Base-by-base conservation (phyloP, 2,888 invertebrate species). In the Rhamphomyia laevipes region DNA sequence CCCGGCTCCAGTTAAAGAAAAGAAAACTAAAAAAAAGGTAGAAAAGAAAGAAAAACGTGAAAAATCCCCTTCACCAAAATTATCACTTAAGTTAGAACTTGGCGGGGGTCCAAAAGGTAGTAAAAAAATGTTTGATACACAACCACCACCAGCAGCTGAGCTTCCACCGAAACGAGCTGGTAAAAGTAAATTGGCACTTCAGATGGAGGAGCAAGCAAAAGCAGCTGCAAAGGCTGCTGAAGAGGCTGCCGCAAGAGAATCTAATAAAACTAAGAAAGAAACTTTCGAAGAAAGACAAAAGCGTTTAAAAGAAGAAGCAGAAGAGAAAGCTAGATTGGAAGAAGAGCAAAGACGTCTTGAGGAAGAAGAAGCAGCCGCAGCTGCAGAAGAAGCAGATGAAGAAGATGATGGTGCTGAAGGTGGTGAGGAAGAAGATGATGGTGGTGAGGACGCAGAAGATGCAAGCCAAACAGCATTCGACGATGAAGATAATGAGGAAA, bases 51-150 rank as follows among this genome's bases (percentile, higher is more conserved):
- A 64, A 43, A 68, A 65, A 55, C 66, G 64, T 53, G 68, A 66
- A 53, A 63, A 64, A 49, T 66, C 66, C 0, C 67, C 68, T 3
- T 66, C 67, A 41, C 68, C 64, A 16, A 69, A 66, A 54, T 55
- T 65, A 55, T 59, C 65, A 43, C 61, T 70, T 52, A 70, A 68
- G 58, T 55, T 66, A 45, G 67, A 70, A 58, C 58, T 71, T 23
- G 64, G 69, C 3, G 65, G 65, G 4, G 68, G 70, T 7, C 62
- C 62, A 41, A 66, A 65, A 47, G 65, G 64, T 15, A 65, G 58
- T 55, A 70, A 67, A 58, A 69, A 70, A 55, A 67, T 63, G 67
- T 68, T 65, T 53, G 67, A 70, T 53, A 61, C 66, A 50, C 61
- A 60, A 38, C 57, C 61, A 41, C 56, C 58, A 48, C 53, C 61